Evolutionary conservation across 1,140 invertebrate species (phyloP).

Genomic region (Aphelenchoides fujianensis): DNA sequence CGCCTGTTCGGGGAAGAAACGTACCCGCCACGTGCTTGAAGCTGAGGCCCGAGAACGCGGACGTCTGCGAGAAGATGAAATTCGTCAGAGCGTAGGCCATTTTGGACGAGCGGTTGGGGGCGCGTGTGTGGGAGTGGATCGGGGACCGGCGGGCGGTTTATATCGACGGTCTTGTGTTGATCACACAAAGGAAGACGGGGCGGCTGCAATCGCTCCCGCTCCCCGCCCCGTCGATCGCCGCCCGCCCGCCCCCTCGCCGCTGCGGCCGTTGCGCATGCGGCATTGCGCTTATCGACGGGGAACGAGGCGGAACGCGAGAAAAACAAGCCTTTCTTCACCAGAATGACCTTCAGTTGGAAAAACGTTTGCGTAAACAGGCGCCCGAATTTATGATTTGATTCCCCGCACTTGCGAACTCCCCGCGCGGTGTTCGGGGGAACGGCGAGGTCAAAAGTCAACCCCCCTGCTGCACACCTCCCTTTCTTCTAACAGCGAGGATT

Average conservation of each 20-base stretch:
- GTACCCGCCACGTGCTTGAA: not conserved
- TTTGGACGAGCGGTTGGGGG: not conserved
- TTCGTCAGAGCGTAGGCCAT: not conserved
- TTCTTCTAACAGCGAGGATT: no score
- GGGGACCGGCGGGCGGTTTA: no score
- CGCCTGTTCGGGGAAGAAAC: not conserved
- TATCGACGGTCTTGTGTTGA: no score
- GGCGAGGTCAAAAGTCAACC: not conserved
- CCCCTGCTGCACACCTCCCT: no score
- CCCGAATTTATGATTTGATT: constrained; percentile 1
- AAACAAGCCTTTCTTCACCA: not conserved
- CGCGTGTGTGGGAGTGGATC: no score
- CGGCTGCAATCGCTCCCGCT: no score
- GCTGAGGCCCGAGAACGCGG: not conserved
- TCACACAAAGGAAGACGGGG: no score
- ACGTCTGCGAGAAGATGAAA: not conserved
- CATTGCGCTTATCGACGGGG: no score
- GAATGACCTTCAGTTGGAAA: not conserved
- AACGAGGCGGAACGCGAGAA: no score
- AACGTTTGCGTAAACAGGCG: not conserved
- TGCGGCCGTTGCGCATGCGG: no score
- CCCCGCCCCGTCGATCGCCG: no score
- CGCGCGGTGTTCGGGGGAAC: not conserved
- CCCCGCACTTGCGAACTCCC: not conserved
- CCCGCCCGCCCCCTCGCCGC: no score